Evolutionary conservation across 1,140 invertebrate species (phyloP).

Genomic region (Lepidurus couesii): DNA sequence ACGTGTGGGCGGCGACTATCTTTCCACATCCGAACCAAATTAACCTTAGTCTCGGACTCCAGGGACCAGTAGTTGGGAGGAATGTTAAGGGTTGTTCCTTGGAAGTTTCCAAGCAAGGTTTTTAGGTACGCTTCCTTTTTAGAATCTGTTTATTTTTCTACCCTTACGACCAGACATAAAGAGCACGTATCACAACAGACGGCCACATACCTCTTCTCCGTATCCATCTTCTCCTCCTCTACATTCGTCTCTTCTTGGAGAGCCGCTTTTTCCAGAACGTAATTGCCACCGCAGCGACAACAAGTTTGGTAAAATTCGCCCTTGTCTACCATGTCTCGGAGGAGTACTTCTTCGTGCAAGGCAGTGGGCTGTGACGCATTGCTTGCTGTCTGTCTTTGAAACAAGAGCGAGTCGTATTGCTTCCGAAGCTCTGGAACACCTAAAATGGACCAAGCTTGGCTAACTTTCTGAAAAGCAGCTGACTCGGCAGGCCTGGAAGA

Average conservation of each 20-base stretch:
- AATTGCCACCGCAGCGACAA: slow-evolving; percentile 1
- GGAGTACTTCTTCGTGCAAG: background rate
- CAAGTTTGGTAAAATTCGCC: background rate
- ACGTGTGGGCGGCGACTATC: background rate
- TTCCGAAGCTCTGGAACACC: background rate
- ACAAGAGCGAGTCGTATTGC: background rate
- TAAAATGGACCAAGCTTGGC: background rate
- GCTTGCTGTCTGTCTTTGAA: background rate
- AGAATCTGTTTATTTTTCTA: slow-evolving; percentile 1
- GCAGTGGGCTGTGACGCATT: background rate
- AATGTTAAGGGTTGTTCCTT: background rate
- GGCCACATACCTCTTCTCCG: slow-evolving; percentile 4
- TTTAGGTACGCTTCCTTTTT: background rate
- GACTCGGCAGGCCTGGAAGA: background rate
- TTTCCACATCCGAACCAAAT: background rate
- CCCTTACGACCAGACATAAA: background rate
- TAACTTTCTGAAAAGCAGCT: background rate
- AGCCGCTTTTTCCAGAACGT: background rate
- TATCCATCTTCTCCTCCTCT: background rate
- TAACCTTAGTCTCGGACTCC: background rate
- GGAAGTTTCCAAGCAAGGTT: background rate
- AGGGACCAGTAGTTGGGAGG: background rate
- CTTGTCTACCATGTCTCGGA: background rate
- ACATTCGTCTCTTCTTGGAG: background rate
- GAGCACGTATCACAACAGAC: slow-evolving; percentile 14